Evolutionary conservation across 2,113 vertebrate species (phyloP), one percentile per base, ranked within the genome.

Genomic region (Hippocampus zosterae): DNA sequence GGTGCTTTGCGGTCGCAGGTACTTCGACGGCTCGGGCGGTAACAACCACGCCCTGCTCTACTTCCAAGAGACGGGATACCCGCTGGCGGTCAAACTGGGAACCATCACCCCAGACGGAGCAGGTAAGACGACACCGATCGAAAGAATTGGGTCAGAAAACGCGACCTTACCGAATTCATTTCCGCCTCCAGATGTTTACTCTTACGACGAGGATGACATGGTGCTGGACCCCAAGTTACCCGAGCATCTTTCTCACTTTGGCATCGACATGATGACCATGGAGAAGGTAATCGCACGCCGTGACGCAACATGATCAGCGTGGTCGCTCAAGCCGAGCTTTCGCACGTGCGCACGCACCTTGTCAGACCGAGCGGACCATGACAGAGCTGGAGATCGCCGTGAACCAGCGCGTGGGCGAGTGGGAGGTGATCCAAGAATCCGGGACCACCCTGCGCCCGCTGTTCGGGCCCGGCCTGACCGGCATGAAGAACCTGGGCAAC

Each of bases 261-360:
- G 97, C 57, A 99, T 99, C 3, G 91, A 99, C 91, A 99, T 99
- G 97, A 95, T 99, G 85, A 97, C 95, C 83, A 99, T 99, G 97
- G 95, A 99, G 87, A 99, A 99, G 94, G 96, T 94, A 83, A 68
- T 69, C 68, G 40, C 40, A 63, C 9, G 7, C 7, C 5, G 1
- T 1, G 8, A 33, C 33, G 25, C 13, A 5, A 27, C 4, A 2
- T 13, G 0, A 27, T 15, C 23, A 29, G 55, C 18, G 2, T 50
- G 2, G 6, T 71, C 21, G 23, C 10, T 33, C 63, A 6, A 65
- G n/a, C 5, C 61, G 42, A 27, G 29, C 3, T 3, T 3, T 23
- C 25, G 65, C 6, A 70, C 41, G 16, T 72, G 23, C 73, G 40
- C 71, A 4, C n/a, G 55, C 7, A 5, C 46, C 15, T 41, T 52